phyloP scores from a whole-genome alignment of 2,113 vertebrate species.

The Callipepla californica region DNA sequence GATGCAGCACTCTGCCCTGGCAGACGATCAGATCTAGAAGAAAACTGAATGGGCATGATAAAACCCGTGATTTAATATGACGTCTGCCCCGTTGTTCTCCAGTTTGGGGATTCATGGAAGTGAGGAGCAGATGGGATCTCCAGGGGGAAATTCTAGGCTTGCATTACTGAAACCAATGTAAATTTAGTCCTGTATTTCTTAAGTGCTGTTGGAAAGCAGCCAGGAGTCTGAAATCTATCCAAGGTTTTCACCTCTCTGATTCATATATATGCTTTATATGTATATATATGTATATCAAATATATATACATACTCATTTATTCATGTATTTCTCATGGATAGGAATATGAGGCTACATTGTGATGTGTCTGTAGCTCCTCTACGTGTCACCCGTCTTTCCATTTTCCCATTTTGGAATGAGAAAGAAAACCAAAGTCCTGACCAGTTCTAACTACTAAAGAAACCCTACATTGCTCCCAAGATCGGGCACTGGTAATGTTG shows the following conservation, averaged over 20 bases:
- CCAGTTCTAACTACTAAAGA: neutral
- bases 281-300: neutral
- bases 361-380: neutral
- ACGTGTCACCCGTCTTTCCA: neutral
- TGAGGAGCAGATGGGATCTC: conserved; percentile 70
- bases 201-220: conserved; percentile 32
- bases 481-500: neutral
- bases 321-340: neutral
- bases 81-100: conserved; percentile 59
- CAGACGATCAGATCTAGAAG: conserved; percentile 23
- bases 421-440: neutral
- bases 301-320: neutral
- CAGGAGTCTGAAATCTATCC: conserved; percentile 38
- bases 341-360: neutral
- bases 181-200: conserved; percentile 66
- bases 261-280: neutral
- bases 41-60: conserved; percentile 62
- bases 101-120: conserved; percentile 67
- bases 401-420: conserved; percentile 1
- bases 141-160: conserved; percentile 50
- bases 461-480: neutral
- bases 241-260: conserved; percentile 66
- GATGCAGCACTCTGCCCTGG: conserved; percentile 56
- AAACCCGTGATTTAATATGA: conserved; percentile 70
- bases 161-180: conserved; percentile 54